Base-by-base conservation (phyloP, 2,113 vertebrate species). In the Macrotis lagotis region DNA sequence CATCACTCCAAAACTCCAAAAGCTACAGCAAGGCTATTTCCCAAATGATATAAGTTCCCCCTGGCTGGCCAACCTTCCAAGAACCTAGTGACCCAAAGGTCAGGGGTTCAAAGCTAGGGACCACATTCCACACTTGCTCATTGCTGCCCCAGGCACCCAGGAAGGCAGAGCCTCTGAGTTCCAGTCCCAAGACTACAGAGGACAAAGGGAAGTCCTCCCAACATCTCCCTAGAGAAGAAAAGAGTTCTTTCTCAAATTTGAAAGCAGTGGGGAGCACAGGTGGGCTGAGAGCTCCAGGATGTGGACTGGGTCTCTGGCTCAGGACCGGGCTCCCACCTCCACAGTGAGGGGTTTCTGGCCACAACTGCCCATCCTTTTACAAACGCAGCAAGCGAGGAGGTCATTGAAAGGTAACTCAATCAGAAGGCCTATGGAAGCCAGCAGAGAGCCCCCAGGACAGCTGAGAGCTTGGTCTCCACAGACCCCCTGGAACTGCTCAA, bases 361-460 rank as follows among this genome's bases (percentile, higher is more conserved):
- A 2, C 96, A 95, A 96, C 97, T 95, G 48, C 89, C 94, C 97
- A 96, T 97, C 95, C 96, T 95, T 88, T 95, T 93, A 93, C 91
- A 94, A 95, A 96, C 16, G 95, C 89, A 97, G 89, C 94, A 95
- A 74, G 89, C 95, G n/a, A 50, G 92, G 94, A 98, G 93, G 95
- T 97, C 97, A 97, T 93, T 90, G 52, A 4, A 52, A 97, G 92
- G 96, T 95, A 96, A 96, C 96, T 95, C 90, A 83, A 96, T 52
- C 25, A 3, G 19, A 74, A 94, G 93, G 53, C 91, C 53, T 37
- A 90, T 55, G 88, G 93, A 83, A 97, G 96, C 74, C 88, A 93
- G 31, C 31, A 83, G 55, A 90, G 49, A 92, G 95, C 93, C 51
- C 89, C 55, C 92, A 5, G 0, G 2, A 8, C 0, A 47, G 31